Percentiles rank a stretch among this genome's conserved stretches.
phyloP scores from a whole-genome alignment of 2,113 vertebrate species.

The Pituophis catenifer region DNA sequence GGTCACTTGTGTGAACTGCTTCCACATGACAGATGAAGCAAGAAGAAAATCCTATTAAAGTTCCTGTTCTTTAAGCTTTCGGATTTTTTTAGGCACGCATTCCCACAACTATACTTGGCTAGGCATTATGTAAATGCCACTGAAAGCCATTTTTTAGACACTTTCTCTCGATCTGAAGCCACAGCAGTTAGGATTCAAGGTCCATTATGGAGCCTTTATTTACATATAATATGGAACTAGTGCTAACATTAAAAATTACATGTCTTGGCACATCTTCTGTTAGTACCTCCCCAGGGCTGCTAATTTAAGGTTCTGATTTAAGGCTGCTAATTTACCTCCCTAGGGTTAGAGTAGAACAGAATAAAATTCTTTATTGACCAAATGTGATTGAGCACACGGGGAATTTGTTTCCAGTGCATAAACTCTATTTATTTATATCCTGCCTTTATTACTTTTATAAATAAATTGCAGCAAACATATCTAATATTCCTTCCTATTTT shows the following conservation, averaged over 20 bases:
- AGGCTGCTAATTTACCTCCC: not conserved
- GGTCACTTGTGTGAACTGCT: not conserved
- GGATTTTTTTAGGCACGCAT: not conserved
- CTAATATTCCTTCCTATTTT: not conserved
- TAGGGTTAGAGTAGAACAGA: not conserved
- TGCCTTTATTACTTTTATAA: not conserved
- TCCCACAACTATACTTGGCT: not conserved
- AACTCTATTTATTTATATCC: not conserved
- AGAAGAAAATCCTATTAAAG: too few relatives aligned
- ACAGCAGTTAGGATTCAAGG: not conserved
- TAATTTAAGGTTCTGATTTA: not conserved
- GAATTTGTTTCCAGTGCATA: too few relatives aligned
- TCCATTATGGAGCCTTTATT: not conserved
- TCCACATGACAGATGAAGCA: not conserved
- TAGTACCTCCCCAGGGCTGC: not conserved
- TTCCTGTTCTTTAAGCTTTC: not conserved
- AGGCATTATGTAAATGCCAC: not conserved
- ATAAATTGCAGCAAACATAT: not conserved
- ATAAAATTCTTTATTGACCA: too few relatives aligned
- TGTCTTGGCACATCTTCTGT: not conserved
- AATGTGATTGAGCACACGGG: too few relatives aligned
- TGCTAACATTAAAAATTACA: not conserved
- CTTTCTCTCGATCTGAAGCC: not conserved
- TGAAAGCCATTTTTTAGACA: not conserved
- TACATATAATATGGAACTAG: not conserved